Base-by-base conservation (phyloP, 2,888 invertebrate genomes). In the Orthonychiurus folsomi region DNA sequence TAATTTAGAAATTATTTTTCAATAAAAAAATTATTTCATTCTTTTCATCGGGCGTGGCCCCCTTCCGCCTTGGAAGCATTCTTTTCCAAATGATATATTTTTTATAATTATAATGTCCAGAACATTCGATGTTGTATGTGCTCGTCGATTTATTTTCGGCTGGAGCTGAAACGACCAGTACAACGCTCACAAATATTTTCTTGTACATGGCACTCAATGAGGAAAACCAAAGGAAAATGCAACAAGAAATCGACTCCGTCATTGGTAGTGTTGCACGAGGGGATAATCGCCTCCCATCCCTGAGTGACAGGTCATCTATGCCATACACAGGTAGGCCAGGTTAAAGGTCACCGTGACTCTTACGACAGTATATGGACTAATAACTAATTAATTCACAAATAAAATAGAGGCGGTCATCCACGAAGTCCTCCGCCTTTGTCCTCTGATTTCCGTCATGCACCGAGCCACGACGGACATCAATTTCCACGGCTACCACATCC, bases 381-480 rank as follows among this genome's bases (percentile, higher is more conserved):
- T n/a, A n/a, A n/a, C n/a, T n/a, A n/a, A n/a, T n/a, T n/a, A n/a
- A n/a, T n/a, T n/a, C n/a, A n/a, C n/a, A n/a, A n/a, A n/a, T n/a
- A n/a, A n/a, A n/a, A n/a, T n/a, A n/a, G 59, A 59, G 25, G 66
- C 66, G 12, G 28, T 62, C 2, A 65, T 67, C 37, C 59, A 64
- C 26, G 69, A 69, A 60, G 59, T 59, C 1, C 47, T 66, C 12
- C 57, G 69, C 1, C 56, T 23, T 1, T 66, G 65, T 1, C 62
- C 65, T 9, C 58, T 68, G 25, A 59, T 67, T 12, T 65, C 69
- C 18, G 59, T 69, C 3, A 62, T 62, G 20, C 69, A 70, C 54
- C 28, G 63, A 5, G 62, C 68, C 15, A 12, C 25, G 5, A 59
- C 5, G 27, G 64, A 62, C n/a, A 61, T 64, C 27, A 25, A 52